Evolutionary conservation across 2,797 vertebrate genomes (phyloP), one percentile per base, ranked within the genome.

Genomic region (Pipistrellus pipistrellus): DNA sequence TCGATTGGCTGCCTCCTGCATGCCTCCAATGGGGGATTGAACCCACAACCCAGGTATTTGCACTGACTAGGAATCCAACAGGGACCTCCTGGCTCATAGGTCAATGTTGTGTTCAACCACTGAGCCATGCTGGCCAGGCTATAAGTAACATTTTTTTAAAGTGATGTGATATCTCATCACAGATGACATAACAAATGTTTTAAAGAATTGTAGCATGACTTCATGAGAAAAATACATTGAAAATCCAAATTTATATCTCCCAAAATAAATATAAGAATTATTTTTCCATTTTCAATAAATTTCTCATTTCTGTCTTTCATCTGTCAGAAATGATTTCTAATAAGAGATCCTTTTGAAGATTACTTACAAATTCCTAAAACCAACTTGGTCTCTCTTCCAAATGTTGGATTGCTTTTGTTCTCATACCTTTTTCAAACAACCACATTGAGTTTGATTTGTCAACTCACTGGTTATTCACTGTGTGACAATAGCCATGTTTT

Each of bases 91-190:
- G 25, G 57, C 5, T 59, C 25, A 59, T 27, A 27, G 25, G 57
- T 59, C 57, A 59, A 27, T 27, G 57, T 27, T 59, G 27, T 27
- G 57, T 27, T 59, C 57, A 59, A 13, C 25, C 57, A 27, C 25
- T 27, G 25, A 59, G 55, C 23, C 23, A 25, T 59, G 55, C 55
- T 59, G 57, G 57, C 57, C 12, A 27, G 25, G 25, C 25, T 59
- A 59, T 48, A 55, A 57, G 46, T 84, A 71, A 88, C 57, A 93
- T 91, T 89, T 95, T 85, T 53, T 68, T 80, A 96, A 85, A 41
- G 7, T 20, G 21, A 17, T 89, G 85, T 51, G 27, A 30, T 78
- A 15, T 44, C 17, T 4, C 14, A 53, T 71, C 38, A 53, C 17
- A 78, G n/a, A 59, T 81, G 46, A 66, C 78, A 75, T 21, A 57